phyloP scores from a whole-genome alignment of 2,113 vertebrate species.

The Psophia crepitans region DNA sequence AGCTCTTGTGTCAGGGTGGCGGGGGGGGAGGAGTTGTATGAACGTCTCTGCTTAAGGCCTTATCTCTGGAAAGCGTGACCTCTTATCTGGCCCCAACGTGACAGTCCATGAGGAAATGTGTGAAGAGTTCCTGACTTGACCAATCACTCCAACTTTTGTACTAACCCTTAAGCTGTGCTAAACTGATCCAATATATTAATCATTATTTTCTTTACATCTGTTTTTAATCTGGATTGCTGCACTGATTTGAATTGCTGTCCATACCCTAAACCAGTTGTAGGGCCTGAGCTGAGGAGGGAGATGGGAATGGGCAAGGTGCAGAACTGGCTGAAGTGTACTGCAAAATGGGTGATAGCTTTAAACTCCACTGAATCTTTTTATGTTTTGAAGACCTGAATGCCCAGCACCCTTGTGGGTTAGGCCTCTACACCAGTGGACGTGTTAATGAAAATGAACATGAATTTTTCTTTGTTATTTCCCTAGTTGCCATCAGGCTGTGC shows the following conservation, averaged over 20 bases:
- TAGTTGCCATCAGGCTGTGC: not conserved
- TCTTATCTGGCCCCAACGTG: not conserved
- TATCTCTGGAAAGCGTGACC: too few species aligned
- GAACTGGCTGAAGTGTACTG: not conserved
- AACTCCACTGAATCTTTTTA: not conserved
- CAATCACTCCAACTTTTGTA: not conserved
- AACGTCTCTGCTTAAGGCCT: not conserved
- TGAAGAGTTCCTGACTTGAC: not conserved
- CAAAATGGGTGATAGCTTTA: too few species aligned
- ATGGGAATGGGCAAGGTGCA: not conserved
- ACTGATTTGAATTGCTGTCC: not conserved
- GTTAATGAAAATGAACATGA: not conserved
- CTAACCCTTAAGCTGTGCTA: not conserved
- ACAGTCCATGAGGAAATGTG: not conserved
- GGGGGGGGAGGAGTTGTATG: not conserved
- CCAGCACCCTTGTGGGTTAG: not conserved
- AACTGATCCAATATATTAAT: not conserved
- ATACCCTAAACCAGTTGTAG: not conserved
- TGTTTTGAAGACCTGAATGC: not conserved
- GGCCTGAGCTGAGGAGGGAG: not conserved
- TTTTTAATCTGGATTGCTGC: not conserved
- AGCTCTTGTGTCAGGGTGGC: too few species aligned
- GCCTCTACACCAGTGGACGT: not conserved
- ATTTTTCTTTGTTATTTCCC: not conserved
- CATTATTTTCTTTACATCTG: not conserved